Percentiles rank a stretch among this genome's conserved stretches.
phyloP scores from a whole-genome alignment of 2,797 vertebrate species.

The Pseudochaenichthys georgianus region DNA sequence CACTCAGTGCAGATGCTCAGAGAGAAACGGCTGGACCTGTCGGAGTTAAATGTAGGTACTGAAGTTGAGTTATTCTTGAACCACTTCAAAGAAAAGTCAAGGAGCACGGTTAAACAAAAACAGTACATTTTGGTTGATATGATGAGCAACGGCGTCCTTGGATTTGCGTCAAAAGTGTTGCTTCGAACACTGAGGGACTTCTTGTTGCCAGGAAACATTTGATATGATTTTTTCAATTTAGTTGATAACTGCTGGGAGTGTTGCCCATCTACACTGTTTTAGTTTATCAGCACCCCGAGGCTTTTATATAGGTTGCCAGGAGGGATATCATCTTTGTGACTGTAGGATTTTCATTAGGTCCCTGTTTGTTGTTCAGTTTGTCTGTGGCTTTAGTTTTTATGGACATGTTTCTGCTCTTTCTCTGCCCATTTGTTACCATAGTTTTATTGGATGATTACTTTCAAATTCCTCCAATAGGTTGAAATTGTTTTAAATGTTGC shows the following conservation, averaged over 20 bases:
- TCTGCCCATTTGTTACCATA: neutral
- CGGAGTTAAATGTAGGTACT: conserved; percentile 33
- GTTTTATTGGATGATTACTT: conserved; percentile 1
- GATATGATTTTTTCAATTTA: conserved; percentile 67
- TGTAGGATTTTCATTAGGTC: conserved; percentile 57
- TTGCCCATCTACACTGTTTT: conserved; percentile 59
- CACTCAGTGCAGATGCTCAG: conserved; percentile 63
- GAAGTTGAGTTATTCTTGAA: conserved; percentile 38
- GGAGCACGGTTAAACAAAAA: conserved; percentile 24
- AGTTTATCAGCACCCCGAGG: conserved; percentile 61
- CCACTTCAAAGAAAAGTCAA: conserved; percentile 42
- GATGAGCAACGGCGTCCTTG: conserved; percentile 42
- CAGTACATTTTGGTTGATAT: conserved; percentile 1
- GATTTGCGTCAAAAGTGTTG: conserved; percentile 52
- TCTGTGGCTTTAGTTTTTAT: conserved; percentile 21
- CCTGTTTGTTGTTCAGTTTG: conserved; percentile 42
- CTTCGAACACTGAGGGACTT: conserved; percentile 47
- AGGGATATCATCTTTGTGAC: conserved; percentile 49
- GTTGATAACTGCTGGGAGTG: conserved; percentile 67
- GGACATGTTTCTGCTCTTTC: conserved; percentile 12
- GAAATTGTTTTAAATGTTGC: too few relatives aligned
- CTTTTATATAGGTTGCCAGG: conserved; percentile 55
- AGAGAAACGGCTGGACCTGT: conserved; percentile 62
- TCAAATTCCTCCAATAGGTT: neutral
- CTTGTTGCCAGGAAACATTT: conserved; percentile 66